Percentiles rank a stretch among this genome's conserved stretches.
These are phyloP conservation scores for Rhizomys pruinosus DNA, from an alignment of 2,113 vertebrate genomes.

Conservation along the genomic window DNA sequence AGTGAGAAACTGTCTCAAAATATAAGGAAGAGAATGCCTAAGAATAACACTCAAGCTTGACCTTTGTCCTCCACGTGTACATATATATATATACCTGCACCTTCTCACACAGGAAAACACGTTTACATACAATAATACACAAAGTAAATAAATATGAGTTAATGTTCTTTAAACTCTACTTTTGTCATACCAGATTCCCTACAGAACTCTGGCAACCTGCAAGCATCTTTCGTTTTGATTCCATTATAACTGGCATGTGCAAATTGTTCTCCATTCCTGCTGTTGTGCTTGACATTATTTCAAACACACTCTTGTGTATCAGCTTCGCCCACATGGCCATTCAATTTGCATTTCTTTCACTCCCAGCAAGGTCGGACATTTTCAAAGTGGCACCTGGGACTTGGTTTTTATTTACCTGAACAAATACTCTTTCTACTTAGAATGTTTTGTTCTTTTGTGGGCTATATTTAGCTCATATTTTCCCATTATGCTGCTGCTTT, in stretches of 20 bases:
- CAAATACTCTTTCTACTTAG: background rate
- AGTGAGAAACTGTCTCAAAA: background rate
- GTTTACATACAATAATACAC: background rate
- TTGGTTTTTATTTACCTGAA: slow-evolving; percentile 51
- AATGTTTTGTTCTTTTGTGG: slow-evolving; percentile 29
- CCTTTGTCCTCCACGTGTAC: background rate
- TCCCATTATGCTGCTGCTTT: background rate
- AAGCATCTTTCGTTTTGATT: background rate
- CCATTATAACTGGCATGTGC: background rate
- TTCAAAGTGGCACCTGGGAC: slow-evolving; percentile 1
- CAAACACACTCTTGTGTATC: background rate
- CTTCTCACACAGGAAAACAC: background rate
- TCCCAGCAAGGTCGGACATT: background rate
- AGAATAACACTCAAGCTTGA: background rate
- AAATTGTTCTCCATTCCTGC: background rate
- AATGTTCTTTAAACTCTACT: no score
- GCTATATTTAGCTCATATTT: slow-evolving; percentile 3
- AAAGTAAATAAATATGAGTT: background rate
- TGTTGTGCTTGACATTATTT: background rate
- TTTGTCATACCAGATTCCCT: background rate
- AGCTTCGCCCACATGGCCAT: background rate
- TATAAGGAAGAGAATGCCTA: background rate
- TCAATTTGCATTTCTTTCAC: background rate
- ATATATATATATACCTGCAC: background rate
- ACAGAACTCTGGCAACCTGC: background rate